Evolutionary conservation across 2,797 vertebrate genomes (phyloP).

Genomic region (Lerista edwardsae): DNA sequence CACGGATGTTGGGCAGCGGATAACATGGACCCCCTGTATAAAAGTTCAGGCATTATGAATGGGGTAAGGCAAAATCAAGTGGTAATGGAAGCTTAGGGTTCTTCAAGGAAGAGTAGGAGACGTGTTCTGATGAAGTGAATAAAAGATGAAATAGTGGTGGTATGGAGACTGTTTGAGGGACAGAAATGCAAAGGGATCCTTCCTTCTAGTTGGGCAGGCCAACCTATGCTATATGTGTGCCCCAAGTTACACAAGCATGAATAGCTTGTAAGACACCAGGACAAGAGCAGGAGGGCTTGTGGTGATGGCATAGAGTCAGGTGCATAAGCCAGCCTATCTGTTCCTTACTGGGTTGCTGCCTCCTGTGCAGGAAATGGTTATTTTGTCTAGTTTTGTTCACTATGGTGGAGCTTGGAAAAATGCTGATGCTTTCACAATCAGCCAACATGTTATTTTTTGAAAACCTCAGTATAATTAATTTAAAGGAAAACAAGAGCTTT

Average conservation of each 20-base stretch:
- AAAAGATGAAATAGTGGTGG: background rate
- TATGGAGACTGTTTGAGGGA: background rate
- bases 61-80: background rate
- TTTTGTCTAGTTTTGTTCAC: background rate
- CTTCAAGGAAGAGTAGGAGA: no score
- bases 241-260: background rate
- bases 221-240: background rate
- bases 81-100: no score
- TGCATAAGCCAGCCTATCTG: no score
- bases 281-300: background rate
- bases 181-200: background rate
- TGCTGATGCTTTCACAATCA: conserved; percentile 5
- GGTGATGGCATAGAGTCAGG: background rate
- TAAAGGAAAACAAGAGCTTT: conserved; percentile 5
- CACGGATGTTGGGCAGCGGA: background rate
- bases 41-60: background rate
- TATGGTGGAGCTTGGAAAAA: background rate
- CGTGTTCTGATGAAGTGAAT: no score
- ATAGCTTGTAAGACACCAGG: background rate
- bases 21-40: no score
- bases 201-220: background rate
- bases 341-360: background rate
- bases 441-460: conserved; percentile 18
- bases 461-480: background rate
- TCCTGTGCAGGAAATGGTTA: background rate